These are phyloP conservation scores for Silvanus unidentatus DNA, from an alignment of 2,888 invertebrate species.

Conservation along the genomic window DNA sequence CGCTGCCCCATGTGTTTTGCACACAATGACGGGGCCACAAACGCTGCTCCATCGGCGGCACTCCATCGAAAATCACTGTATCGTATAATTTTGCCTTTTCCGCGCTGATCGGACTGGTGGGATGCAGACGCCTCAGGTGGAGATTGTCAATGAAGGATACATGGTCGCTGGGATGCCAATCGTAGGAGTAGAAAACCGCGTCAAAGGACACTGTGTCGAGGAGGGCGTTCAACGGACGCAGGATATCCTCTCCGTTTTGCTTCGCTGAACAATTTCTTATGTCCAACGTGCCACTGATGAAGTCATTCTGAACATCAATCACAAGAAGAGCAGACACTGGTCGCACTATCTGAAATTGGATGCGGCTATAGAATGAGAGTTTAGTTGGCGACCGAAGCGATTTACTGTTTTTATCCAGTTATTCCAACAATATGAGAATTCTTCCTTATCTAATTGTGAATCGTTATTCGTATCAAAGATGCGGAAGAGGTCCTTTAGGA, in stretches of 20 bases:
- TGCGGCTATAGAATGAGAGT: background rate
- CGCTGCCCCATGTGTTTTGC: slow-evolving; percentile 89
- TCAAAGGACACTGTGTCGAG: slow-evolving; percentile 76
- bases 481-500: slow-evolving; percentile 66
- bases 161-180: slow-evolving; percentile 95
- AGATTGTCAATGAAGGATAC: slow-evolving; percentile 94
- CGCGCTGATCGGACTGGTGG: slow-evolving; percentile 61
- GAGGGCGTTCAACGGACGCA: slow-evolving; percentile 82
- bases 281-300: slow-evolving; percentile 87
- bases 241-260: slow-evolving; percentile 82
- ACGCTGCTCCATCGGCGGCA: slow-evolving; percentile 76
- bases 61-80: slow-evolving; percentile 82
- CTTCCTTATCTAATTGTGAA: slow-evolving; percentile 69
- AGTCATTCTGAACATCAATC: slow-evolving; percentile 97
- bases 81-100: slow-evolving; percentile 74
- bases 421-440: slow-evolving; percentile 81
- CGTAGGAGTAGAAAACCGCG: slow-evolving; percentile 83
- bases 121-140: slow-evolving; percentile 63
- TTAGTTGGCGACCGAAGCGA: background rate
- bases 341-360: slow-evolving; percentile 26
- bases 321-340: slow-evolving; percentile 82
- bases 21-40: slow-evolving; percentile 96
- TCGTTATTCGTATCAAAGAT: slow-evolving; percentile 74
- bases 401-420: slow-evolving; percentile 81
- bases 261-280: slow-evolving; percentile 87